Evolutionary conservation across 2,797 vertebrate species (phyloP).

Genomic region (Scyliorhinus canicula): DNA sequence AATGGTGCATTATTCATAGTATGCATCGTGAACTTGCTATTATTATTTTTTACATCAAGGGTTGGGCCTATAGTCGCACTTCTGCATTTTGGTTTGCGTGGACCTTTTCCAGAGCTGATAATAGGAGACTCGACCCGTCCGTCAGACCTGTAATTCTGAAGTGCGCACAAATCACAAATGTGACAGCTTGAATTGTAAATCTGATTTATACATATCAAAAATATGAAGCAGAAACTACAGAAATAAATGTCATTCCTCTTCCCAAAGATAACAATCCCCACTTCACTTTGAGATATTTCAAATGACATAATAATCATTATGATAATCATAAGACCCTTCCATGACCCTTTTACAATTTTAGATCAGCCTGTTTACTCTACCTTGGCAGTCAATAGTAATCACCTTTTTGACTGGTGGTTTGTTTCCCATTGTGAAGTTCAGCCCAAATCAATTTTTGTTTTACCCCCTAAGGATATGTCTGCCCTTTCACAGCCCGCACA

Average conservation of each 20-base stretch:
- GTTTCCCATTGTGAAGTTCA: not conserved
- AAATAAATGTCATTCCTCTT: not conserved
- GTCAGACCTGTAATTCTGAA: no score
- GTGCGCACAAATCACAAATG: no score
- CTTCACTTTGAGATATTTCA: not conserved
- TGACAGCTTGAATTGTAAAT: no score
- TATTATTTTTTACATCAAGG: no score
- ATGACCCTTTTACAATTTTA: not conserved
- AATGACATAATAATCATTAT: not conserved
- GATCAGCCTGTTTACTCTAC: not conserved
- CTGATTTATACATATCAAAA: no score
- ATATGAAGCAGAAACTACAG: no score
- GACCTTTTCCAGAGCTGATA: no score
- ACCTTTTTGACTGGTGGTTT: not conserved
- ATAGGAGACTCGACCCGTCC: no score
- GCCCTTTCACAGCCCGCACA: not conserved
- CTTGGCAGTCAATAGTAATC: not conserved
- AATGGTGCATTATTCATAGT: no score
- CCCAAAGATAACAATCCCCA: not conserved
- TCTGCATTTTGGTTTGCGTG: no score
- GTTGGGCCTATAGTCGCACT: no score
- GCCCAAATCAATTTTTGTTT: not conserved
- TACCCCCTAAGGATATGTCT: not conserved
- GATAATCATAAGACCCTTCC: not conserved
- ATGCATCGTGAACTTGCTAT: no score